Conservation (phyloP, 2,113 vertebrate genomes). For the Rhineura floridana region DNA sequence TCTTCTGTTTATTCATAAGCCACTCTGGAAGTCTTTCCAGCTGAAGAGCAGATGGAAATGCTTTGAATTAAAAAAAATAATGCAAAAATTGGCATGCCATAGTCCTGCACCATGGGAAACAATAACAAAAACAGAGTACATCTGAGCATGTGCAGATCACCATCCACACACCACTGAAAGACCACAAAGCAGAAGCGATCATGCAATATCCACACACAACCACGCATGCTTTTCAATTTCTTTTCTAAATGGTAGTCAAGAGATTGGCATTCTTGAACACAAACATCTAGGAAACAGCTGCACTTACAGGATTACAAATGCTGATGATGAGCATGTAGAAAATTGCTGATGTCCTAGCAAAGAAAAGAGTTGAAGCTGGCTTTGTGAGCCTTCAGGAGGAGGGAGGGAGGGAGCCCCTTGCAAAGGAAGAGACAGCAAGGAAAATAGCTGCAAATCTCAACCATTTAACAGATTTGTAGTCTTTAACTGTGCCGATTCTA, state of each 20-base stretch:
- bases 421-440: background rate
- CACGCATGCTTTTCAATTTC: background rate
- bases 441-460: background rate
- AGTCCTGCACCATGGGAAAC: background rate
- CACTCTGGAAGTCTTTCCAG: too few species aligned
- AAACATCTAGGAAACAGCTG: background rate
- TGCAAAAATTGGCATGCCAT: background rate
- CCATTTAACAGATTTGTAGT: background rate
- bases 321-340: background rate
- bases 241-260: background rate
- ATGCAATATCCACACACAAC: too few species aligned
- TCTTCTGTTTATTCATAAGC: too few species aligned
- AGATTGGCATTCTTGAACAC: background rate
- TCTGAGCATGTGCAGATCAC: background rate
- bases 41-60: too few species aligned
- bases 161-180: too few species aligned
- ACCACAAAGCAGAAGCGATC: background rate
- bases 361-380: background rate
- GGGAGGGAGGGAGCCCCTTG: background rate
- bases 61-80: too few species aligned
- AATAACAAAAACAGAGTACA: background rate
- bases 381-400: background rate
- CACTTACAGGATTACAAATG: background rate
- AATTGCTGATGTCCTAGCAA: background rate
- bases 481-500: background rate